Evolutionary conservation across 2,113 vertebrate species (phyloP).

Genomic region (Motacilla tschutschensis): DNA sequence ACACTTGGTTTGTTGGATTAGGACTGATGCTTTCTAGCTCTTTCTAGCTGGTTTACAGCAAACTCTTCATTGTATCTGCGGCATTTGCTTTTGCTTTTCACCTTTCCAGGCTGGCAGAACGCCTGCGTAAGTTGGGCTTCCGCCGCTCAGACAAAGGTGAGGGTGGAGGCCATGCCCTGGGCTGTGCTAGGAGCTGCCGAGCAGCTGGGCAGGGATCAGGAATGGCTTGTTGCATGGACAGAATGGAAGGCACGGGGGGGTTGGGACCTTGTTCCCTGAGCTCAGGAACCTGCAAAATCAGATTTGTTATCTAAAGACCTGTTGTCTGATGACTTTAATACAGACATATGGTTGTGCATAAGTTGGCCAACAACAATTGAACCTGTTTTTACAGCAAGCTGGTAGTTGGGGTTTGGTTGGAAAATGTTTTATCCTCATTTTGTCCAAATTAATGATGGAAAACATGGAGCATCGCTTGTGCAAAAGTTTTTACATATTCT

Average conservation of each 20-base stretch:
- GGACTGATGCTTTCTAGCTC: not conserved
- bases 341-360: not conserved
- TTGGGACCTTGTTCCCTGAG: rapidly evolving
- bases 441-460: not conserved
- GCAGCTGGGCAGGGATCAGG: not conserved
- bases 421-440: not conserved
- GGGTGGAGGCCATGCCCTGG: not conserved
- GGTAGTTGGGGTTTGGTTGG: not conserved
- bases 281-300: not conserved
- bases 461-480: not conserved
- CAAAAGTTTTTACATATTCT: not conserved
- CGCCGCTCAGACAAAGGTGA: rapidly evolving
- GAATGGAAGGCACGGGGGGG: not conserved
- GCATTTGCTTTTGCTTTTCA: not conserved
- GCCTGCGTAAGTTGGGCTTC: not conserved
- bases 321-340: not conserved
- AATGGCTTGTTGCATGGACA: rapidly evolving
- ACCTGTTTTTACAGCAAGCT: not conserved
- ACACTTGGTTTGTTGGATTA: rapidly evolving
- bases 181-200: not conserved
- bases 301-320: not conserved
- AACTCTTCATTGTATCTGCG: rapidly evolving
- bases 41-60: not conserved
- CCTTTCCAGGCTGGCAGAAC: not conserved
- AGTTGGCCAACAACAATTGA: not conserved